Evolutionary conservation across 92 coral and sea anemone genomes (phyloP), one percentile per base, ranked within the genome.

Genomic region (Epizoanthus stellaris): DNA sequence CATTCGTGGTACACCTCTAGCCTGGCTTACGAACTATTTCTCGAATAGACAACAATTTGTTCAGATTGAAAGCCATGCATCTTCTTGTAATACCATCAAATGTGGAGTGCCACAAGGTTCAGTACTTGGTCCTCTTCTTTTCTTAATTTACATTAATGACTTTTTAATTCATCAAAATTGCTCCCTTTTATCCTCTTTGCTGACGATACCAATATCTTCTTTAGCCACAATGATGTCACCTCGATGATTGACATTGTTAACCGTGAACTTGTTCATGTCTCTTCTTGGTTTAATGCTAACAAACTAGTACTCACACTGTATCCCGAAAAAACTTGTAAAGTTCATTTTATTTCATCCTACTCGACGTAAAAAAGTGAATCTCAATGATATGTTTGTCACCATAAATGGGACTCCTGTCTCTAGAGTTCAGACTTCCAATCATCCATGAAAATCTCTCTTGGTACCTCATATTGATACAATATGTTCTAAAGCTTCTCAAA

Each of bases 71-170:
- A 38, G 11, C 39, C 21, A 19, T 65, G 17, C 39, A 34, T 65
- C 70, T 19, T 34, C 38, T 34, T 20, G 25, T 65, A 65, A 65
- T 57, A 57, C 13, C 16, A 57, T 8, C 13, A 57, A 76, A 45
- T 53, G 82, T 80, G 84, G 80, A 47, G 57, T 74, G 13, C 62
- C 80, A 0, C 80, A 74, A 47, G 80, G 61, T 5, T 74, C 80
- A 10, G 23, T 74, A 4, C 80, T 62, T 11, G 73, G 59, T 3
- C 73, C 84, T 42, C 34, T 80, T 10, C 72, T 80, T 57, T 80
- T 80, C 57, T 20, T 80, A 4, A 57, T 80, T 34, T 80, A 80
- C 61, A 80, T 80, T 3, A 82, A 82, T 21, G 76, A 69, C 43
- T 82, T 4, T 77, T 62, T 15, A 30, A 77, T 77, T 62, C 52